Conservation (phyloP, 1,140 invertebrate genomes). For the Periplaneta americana region DNA sequence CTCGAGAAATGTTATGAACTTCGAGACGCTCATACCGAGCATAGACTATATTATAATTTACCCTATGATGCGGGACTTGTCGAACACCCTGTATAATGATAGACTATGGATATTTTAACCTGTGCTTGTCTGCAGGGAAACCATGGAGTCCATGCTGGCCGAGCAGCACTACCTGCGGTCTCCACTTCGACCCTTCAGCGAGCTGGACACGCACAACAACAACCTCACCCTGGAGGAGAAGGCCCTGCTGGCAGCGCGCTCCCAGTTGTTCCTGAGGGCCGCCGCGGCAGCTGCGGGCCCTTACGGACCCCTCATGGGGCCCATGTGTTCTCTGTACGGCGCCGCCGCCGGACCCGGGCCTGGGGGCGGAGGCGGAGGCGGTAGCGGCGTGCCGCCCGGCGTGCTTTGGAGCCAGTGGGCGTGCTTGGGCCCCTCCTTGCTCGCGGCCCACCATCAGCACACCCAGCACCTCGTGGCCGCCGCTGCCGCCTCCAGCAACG, state of each 20-base stretch:
- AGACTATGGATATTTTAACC: too few relatives aligned
- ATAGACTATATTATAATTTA: too few relatives aligned
- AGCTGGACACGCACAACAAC: slow-evolving; percentile 61
- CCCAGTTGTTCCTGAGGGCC: slow-evolving; percentile 58
- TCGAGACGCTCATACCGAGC: too few relatives aligned
- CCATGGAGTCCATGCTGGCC: slow-evolving; percentile 75
- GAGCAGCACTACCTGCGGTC: slow-evolving; percentile 70
- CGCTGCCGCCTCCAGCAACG: slow-evolving; percentile 31
- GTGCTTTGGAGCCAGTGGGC: slow-evolving; percentile 57
- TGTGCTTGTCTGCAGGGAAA: slow-evolving; percentile 54
- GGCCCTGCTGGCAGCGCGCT: slow-evolving; percentile 60
- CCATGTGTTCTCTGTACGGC: slow-evolving; percentile 38
- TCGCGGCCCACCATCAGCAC: slow-evolving; percentile 30
- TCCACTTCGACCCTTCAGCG: slow-evolving; percentile 61
- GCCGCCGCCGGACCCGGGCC: slow-evolving; percentile 9
- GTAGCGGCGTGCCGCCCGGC: slow-evolving; percentile 42
- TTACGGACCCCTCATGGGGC: slow-evolving; percentile 44
- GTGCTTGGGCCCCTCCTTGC: slow-evolving; percentile 46
- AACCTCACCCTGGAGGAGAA: slow-evolving; percentile 72
- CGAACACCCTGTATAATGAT: too few relatives aligned
- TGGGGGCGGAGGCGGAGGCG: not conserved
- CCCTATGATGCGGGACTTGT: too few relatives aligned
- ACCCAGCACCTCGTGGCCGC: slow-evolving; percentile 30
- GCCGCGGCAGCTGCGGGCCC: slow-evolving; percentile 54
- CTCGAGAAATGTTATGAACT: too few relatives aligned